These are phyloP conservation scores for Carpatolechia fugitivella DNA, from an alignment of 2,888 invertebrate genomes.

Conservation along the genomic window DNA sequence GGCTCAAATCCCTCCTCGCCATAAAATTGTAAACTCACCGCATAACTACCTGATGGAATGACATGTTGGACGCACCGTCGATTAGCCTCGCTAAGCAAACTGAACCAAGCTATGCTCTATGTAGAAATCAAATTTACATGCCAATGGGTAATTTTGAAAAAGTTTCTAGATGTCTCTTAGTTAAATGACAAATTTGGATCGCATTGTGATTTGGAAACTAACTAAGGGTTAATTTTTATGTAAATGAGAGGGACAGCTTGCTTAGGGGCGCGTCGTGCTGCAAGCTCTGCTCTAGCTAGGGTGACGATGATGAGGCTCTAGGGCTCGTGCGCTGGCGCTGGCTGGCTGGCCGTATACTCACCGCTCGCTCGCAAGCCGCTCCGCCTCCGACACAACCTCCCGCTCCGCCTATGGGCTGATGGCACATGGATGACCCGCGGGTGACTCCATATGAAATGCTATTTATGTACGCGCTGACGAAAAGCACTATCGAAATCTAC, in stretches of 20 bases:
- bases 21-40: conserved; percentile 78
- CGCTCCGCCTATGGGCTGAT: conserved; percentile 40
- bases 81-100: conserved; percentile 69
- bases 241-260: conserved; percentile 42
- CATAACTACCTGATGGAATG: conserved; percentile 74
- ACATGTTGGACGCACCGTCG: conserved; percentile 60
- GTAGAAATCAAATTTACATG: conserved; percentile 4
- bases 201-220: background rate
- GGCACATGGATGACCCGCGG: conserved; percentile 59
- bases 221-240: background rate
- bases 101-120: conserved; percentile 28
- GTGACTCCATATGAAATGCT: conserved; percentile 43
- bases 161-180: background rate
- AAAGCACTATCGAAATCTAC: conserved; percentile 63
- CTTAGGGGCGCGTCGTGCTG: conserved; percentile 65
- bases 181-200: background rate
- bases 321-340: conserved; percentile 8
- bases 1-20: conserved; percentile 79
- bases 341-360: conserved; percentile 7
- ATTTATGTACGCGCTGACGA: conserved; percentile 42
- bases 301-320: conserved; percentile 40
- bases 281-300: conserved; percentile 55
- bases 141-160: conserved; percentile 7
- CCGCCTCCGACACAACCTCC: conserved; percentile 1
- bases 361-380: conserved; percentile 3